These are phyloP conservation scores for Gymnocypris eckloni DNA, from an alignment of 2,797 vertebrate species.

Conservation along the genomic window DNA sequence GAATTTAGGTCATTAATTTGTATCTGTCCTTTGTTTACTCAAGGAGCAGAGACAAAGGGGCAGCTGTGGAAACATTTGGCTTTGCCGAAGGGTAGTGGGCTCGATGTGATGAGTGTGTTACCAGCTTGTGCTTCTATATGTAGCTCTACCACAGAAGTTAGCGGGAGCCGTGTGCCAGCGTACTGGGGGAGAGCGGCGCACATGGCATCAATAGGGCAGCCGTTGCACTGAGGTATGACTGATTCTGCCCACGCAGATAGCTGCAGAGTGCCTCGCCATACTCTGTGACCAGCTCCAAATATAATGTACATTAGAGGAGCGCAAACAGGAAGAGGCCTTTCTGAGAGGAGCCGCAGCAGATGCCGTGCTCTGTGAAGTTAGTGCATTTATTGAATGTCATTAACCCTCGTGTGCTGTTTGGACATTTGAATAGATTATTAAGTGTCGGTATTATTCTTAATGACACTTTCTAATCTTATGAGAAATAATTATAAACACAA, in stretches of 20 bases:
- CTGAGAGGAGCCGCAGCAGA: not conserved
- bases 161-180: conserved; percentile 68
- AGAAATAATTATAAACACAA: not conserved
- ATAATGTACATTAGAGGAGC: conserved; percentile 10
- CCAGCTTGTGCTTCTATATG: conserved; percentile 93
- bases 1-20: conserved; percentile 99
- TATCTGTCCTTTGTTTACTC: conserved; percentile 99
- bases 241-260: conserved; percentile 34
- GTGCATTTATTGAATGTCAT: not conserved
- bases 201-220: conserved; percentile 48
- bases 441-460: not conserved
- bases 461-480: not conserved
- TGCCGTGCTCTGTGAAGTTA: not conserved
- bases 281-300: conserved; percentile 22
- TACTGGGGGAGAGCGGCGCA: conserved; percentile 65
- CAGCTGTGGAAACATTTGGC: conserved; percentile 99
- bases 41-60: conserved; percentile 99
- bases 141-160: conserved; percentile 87
- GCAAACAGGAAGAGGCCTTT: conserved; percentile 29
- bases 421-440: not conserved
- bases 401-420: not conserved
- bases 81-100: conserved; percentile 96
- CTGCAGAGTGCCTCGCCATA: not conserved
- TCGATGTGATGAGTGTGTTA: conserved; percentile 86
- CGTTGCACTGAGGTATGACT: conserved; percentile 48